Evolutionary conservation across 2,797 vertebrate species (phyloP), one percentile per base, ranked within the genome.

Genomic region (Parauchenoglanis ngamensis): DNA sequence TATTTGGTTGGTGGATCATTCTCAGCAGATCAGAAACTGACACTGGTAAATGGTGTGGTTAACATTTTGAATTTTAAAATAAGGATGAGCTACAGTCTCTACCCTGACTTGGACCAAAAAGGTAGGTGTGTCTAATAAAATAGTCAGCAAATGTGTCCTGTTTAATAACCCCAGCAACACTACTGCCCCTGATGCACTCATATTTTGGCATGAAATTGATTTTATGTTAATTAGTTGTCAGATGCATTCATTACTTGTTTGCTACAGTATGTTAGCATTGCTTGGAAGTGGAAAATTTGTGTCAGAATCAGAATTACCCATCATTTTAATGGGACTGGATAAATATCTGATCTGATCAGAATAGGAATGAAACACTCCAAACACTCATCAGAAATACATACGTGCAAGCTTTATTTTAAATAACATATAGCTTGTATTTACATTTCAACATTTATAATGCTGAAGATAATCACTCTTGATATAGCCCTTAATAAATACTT

Each of bases 401-500:
- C 73, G 88, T 82, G 83, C 87, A 85, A 85, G 85, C 75, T 92
- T 92, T 89, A 90, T 92, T 93, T 93, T 91, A 93, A 93, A 90
- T 93, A 92, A 92, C 82, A 13, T 86, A 88, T 49, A 90, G 82
- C 72, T 88, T 89, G 65, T 92, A 90, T 93, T 90, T 92, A 92
- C 91, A 91, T 80, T 87, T 86, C 49, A 90, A 76, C 89, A 89
- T 87, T 86, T 87, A 84, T 70, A 88, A 90, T 90, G 90, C 88
- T 89, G 86, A 68, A 89, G 84, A 87, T 85, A 90, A 84, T 91
- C 65, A 90, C 79, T 92, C 85, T 88, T 84, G 75, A 87, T 89
- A 78, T 84, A 84, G 84, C 85, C 81, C 87, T 86, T 90, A 94
- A 94, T 94, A 94, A 93, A 93, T 92, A 91, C 78, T 57, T 78